Evolutionary conservation across 1,140 invertebrate genomes (phyloP), one percentile per base, ranked within the genome.

Genomic region (Teleopsis dalmanni): DNA sequence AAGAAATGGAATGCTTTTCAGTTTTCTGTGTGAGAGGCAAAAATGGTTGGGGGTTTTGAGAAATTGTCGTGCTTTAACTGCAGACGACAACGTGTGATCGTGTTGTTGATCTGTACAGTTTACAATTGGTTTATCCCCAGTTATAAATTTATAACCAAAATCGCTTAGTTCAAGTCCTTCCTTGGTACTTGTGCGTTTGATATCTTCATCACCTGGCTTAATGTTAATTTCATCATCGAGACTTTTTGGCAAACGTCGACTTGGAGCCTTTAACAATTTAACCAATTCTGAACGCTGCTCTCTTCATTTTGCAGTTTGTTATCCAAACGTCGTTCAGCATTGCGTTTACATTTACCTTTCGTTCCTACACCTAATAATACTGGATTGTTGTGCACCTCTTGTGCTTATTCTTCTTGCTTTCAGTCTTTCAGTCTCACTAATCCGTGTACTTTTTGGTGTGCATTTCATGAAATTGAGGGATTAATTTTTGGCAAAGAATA

Each of bases 381-480:
- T 19, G 75, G 65, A 56, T 79, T 76, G 26, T 72, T 75, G 57
- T 76, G 75, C 58, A 78, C 69, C 52, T 80, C 74, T 47, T 75
- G 73, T n/a, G 80, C 73, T 61, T 85, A 82, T 67, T 85, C 82
- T 48, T 77, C 79, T 58, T 83, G 83, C 56, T 84, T 80, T 48
- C 79, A 76, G 64, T 85, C 81, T 70, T 87, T 82, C 6, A 87
- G 71, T 1, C 83, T 87, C 2, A 81, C 72, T 56, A 78, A 78
- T 13, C 76, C 73, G 44, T 76, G 73, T 4, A 69, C 56, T 38
- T 75, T 75, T 14, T 73, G 57, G 23, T 62, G 63, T 3, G 55
- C 35, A 50, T 70, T 66, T 40, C 65, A 35, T 0, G 57, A 52
- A 0, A 40, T 52, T 6, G 52, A 53, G 1, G 54, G 53, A 37